These are phyloP conservation scores for Heliconius ethilla DNA, from an alignment of 2,888 invertebrate species.

Conservation along the genomic window DNA sequence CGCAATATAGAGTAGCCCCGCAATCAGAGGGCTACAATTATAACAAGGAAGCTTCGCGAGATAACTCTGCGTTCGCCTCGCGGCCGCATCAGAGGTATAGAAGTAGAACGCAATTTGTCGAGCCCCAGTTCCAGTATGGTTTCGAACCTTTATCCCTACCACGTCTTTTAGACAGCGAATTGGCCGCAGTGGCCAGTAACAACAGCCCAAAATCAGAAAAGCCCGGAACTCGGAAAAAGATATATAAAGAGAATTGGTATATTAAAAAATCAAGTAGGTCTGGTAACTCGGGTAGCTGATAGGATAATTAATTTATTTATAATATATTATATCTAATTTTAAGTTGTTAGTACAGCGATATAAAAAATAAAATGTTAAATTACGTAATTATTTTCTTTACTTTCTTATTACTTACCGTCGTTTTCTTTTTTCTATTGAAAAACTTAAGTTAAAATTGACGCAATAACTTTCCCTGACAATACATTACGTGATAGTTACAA, in stretches of 20 bases:
- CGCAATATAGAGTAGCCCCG: constrained; percentile 61
- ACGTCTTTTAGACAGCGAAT: constrained; percentile 68
- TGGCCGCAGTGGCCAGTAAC: constrained; percentile 74
- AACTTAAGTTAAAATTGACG: constrained; percentile 51
- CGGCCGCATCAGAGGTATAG: constrained; percentile 60
- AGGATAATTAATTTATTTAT: constrained; percentile 61
- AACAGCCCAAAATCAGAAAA: constrained; percentile 69
- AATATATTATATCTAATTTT: constrained; percentile 46
- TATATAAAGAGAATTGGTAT: constrained; percentile 76
- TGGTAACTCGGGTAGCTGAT: constrained; percentile 69
- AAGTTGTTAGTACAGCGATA: constrained; percentile 51
- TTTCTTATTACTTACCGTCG: constrained; percentile 9
- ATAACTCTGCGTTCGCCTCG: constrained; percentile 65
- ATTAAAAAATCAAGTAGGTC: constrained; percentile 73
- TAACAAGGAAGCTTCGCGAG: constrained; percentile 60
- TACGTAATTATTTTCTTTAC: background rate
- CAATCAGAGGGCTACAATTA: constrained; percentile 63
- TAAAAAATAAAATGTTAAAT: constrained; percentile 36
- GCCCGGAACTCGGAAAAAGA: constrained; percentile 70
- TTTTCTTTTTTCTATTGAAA: constrained; percentile 19
- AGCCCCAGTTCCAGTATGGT: constrained; percentile 77
- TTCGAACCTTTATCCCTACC: constrained; percentile 73
- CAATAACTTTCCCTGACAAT: constrained; percentile 73
- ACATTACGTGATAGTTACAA: constrained; percentile 68
- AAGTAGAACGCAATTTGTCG: constrained; percentile 68